Percentiles rank a stretch among this genome's conserved stretches.
Conservation (phyloP, 2,113 vertebrate genomes). For the Thunnus thynnus region DNA sequence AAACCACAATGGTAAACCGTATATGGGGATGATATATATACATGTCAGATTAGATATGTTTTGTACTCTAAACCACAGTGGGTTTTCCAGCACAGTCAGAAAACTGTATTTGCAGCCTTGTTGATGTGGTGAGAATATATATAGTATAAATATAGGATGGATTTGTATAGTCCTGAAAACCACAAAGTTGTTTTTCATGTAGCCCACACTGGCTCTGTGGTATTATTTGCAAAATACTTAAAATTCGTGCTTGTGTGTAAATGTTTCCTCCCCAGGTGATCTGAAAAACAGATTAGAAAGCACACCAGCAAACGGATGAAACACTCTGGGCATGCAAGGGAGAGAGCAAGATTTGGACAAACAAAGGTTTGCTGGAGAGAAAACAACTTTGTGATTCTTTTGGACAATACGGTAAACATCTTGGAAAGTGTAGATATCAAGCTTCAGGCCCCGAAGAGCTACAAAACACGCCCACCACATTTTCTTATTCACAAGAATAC, state of each 20-base stretch:
- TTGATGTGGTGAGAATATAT: slow-evolving; percentile 38
- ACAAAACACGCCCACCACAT: slow-evolving; percentile 14
- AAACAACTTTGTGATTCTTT: slow-evolving; percentile 43
- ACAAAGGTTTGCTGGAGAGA: slow-evolving; percentile 28
- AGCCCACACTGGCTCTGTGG: not conserved
- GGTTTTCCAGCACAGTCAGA: slow-evolving; percentile 11
- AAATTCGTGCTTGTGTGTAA: slow-evolving; percentile 12
- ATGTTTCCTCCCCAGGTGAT: slow-evolving; percentile 27
- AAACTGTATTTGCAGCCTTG: slow-evolving; percentile 11
- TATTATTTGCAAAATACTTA: slow-evolving; percentile 38
- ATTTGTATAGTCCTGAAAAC: slow-evolving; percentile 36
- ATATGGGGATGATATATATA: not conserved
- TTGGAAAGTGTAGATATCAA: slow-evolving; percentile 30
- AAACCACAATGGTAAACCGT: slow-evolving; percentile 15
- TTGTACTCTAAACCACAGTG: slow-evolving; percentile 34
- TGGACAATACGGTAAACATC: slow-evolving; percentile 33
- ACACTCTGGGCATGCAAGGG: slow-evolving; percentile 5
- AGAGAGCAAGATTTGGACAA: slow-evolving; percentile 7
- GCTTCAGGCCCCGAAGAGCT: slow-evolving; percentile 10
- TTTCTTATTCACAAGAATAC: slow-evolving; percentile 40
- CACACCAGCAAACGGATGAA: slow-evolving; percentile 27
- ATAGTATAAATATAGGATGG: slow-evolving; percentile 11
- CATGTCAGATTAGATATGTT: not conserved
- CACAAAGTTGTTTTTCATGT: slow-evolving; percentile 25
- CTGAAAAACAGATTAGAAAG: slow-evolving; percentile 29